A percentile compares a stretch with the other conserved stretches of the same genome.
Evolutionary conservation across 2,888 invertebrate genomes (phyloP).

Genomic region (Mesorhabditis spiculigera): DNA sequence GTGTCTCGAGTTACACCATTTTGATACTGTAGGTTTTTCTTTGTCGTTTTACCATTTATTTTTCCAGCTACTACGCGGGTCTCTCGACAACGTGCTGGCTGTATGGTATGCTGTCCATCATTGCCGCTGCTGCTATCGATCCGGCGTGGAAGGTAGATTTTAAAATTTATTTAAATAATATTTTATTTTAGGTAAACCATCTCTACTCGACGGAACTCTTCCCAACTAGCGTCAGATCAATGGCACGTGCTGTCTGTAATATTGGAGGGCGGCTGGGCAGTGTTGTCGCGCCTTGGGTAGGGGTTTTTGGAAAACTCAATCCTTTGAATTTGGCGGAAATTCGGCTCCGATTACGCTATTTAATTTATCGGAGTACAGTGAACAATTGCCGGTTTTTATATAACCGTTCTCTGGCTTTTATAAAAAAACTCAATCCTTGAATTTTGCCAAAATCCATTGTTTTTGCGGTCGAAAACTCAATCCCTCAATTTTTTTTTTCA

Average conservation of each 20-base stretch:
- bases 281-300: constrained; percentile 44
- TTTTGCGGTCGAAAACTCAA: no score
- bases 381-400: no score
- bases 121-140: constrained; percentile 40
- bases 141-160: constrained; percentile 52
- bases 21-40: constrained; percentile 15
- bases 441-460: no score
- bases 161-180: not conserved
- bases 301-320: constrained; percentile 7
- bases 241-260: constrained; percentile 52
- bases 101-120: constrained; percentile 29
- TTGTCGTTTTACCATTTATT: constrained; percentile 1
- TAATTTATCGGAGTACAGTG: no score
- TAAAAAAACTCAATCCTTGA: no score
- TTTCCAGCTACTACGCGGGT: constrained; percentile 17
- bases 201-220: constrained; percentile 52
- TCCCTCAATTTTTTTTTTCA: no score
- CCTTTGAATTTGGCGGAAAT: not conserved
- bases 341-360: no score
- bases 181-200: constrained; percentile 26
- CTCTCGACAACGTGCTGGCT: constrained; percentile 12
- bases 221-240: constrained; percentile 44
- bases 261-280: constrained; percentile 44
- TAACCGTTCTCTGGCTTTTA: no score
- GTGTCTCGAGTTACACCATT: constrained; percentile 9